Evolutionary conservation across 1,140 invertebrate species (phyloP).

Genomic region (Tetranychus cinnabarinus): DNA sequence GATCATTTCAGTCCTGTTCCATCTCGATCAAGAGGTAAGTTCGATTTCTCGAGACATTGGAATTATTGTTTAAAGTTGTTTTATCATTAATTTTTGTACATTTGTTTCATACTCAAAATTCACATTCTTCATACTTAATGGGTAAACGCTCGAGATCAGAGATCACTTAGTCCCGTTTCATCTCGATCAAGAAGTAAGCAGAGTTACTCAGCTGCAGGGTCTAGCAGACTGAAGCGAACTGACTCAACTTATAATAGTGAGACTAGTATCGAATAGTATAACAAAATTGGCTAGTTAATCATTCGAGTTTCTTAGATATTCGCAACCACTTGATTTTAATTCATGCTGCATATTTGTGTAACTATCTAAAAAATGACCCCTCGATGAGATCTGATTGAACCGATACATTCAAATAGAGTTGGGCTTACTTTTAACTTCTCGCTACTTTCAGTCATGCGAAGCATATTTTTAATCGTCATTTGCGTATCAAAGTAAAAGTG

Average conservation of each 20-base stretch:
- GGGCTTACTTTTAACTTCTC: too few species aligned
- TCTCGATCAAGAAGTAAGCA: slow-evolving; percentile 40
- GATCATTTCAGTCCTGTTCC: slow-evolving; percentile 36
- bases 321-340: neutral
- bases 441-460: slow-evolving; percentile 22
- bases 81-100: neutral
- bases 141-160: slow-evolving; percentile 19
- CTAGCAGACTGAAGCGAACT: slow-evolving; percentile 7
- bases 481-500: too few species aligned
- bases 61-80: neutral
- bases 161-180: slow-evolving; percentile 35
- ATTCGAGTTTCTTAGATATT: neutral
- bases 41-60: slow-evolving; percentile 9
- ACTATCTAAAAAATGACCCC: neutral
- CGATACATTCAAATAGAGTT: too few species aligned
- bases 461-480: too few species aligned
- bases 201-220: neutral
- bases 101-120: too few species aligned
- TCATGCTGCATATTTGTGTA: neutral
- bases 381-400: too few species aligned
- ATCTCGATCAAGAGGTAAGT: slow-evolving; percentile 40
- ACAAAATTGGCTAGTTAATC: neutral
- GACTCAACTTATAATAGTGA: neutral
- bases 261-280: slow-evolving; percentile 7
- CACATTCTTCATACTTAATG: too few species aligned